Evolutionary conservation across 1,140 invertebrate genomes (phyloP), one percentile per base, ranked within the genome.

Genomic region (Drosophila bipectinata): DNA sequence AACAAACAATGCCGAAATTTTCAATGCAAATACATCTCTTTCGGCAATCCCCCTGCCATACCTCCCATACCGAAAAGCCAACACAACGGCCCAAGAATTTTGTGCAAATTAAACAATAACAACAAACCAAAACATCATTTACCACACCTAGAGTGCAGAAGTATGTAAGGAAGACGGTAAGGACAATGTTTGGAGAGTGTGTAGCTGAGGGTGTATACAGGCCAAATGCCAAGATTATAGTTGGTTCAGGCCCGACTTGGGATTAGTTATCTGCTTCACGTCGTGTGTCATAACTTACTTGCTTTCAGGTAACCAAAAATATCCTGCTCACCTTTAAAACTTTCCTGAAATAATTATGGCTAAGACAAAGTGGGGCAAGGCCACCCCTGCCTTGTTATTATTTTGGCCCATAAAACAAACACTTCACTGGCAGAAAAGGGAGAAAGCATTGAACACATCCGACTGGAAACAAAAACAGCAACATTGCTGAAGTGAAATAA

Each of bases 321-420:
- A 8, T 32, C 41, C 8, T 32, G 30, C 44, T 26, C 44, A 49
- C 64, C 64, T 69, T 71, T 41, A 71, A 71, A 69, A 71, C 52
- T 71, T 41, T 64, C 41, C 63, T 30, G 57, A 68, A 57, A 69
- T 63, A 69, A 71, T 71, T 71, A 71, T 37, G 52, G 51, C 8
- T 41, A 15, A 10, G 14, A 32, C 4, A n/a, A 26, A 30, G 24
- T n/a, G 12, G 41, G 64, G 54, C 26, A 57, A 54, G 12, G 18
- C 15, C 26, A 30, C 45, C 24, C 45, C 53, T 48, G 55, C 37
- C 44, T 39, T 63, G 61, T 81, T 72, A 81, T 81, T 82, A 81
- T 77, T 77, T 77, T 64, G 52, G 34, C 54, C 63, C 58, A 81
- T 68, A 77, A 82, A 77, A 53, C 68, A 81, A 81, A 81, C 79